phyloP scores from a whole-genome alignment of 2,888 invertebrate species.

The Drosophila pseudotalamancana region DNA sequence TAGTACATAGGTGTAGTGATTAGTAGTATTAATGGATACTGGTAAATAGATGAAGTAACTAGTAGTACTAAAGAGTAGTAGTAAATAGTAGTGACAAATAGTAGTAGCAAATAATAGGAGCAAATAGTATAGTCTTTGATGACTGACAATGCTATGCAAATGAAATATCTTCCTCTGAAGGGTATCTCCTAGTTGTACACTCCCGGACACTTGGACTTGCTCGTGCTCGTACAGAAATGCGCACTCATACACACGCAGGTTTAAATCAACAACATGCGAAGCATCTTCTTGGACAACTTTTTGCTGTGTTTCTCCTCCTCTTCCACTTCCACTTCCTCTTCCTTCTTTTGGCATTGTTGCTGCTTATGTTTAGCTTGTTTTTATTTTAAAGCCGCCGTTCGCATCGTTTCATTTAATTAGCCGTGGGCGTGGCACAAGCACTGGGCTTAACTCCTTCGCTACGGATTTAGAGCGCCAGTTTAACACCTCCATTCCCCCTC shows the following conservation, averaged over 20 bases:
- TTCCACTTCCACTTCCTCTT: neutral
- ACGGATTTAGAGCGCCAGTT: conserved; percentile 18
- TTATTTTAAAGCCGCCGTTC: conserved; percentile 46
- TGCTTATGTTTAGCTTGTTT: conserved; percentile 20
- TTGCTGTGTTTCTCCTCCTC: neutral
- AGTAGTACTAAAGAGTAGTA: no score
- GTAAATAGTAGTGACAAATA: no score
- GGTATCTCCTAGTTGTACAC: no score
- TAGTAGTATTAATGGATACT: no score
- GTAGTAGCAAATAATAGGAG: no score
- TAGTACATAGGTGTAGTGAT: no score
- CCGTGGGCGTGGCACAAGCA: conserved; percentile 34
- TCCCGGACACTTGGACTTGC: no score
- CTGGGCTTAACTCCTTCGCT: conserved; percentile 55
- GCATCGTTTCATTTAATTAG: conserved; percentile 72
- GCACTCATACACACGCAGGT: conserved; percentile 30
- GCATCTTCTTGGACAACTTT: conserved; percentile 20
- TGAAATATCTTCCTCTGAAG: no score
- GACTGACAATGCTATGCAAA: no score
- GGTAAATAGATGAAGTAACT: no score
- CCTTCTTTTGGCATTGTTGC: conserved; percentile 13
- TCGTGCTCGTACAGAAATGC: no score
- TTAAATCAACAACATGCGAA: conserved; percentile 36
- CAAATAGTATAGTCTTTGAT: no score
- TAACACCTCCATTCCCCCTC: neutral